Percentiles rank a stretch among this genome's conserved stretches.
Conservation (phyloP, 2,888 invertebrate genomes). For the Lydus trimaculatus region DNA sequence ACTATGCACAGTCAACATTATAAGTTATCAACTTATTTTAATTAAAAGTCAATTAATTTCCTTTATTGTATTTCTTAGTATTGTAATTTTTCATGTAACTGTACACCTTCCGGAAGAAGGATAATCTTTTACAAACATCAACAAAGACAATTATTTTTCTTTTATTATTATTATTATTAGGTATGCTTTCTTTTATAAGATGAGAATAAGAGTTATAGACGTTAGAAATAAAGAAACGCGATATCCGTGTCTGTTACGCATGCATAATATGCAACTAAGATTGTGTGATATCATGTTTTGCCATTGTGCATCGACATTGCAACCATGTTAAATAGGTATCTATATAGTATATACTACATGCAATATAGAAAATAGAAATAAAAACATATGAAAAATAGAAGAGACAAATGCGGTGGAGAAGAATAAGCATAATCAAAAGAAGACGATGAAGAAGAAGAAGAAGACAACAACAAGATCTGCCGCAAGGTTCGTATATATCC, state of each 20-base stretch:
- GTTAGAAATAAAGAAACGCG: conserved; percentile 1
- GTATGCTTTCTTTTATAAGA: neutral
- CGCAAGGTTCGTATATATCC: conserved; percentile 6
- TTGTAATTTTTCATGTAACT: neutral
- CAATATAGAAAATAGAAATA: neutral
- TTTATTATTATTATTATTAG: too few relatives aligned
- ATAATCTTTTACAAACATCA: too few relatives aligned
- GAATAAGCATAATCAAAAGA: neutral
- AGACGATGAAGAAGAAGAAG: neutral
- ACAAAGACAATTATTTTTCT: neutral
- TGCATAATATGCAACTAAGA: conserved; percentile 34
- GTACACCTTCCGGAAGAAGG: neutral
- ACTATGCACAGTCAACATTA: neutral
- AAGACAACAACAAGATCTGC: neutral
- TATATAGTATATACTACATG: neutral
- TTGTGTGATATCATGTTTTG: conserved; percentile 31
- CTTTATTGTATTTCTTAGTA: neutral
- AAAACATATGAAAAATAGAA: neutral
- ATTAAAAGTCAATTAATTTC: neutral
- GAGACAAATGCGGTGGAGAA: neutral
- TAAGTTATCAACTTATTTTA: neutral
- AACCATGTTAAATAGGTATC: conserved; percentile 13
- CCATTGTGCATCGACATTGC: conserved; percentile 30
- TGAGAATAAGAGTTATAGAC: neutral
- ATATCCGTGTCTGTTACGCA: conserved; percentile 22